Conservation (phyloP, 2,113 vertebrate species). For the Diphyllodes magnificus region DNA sequence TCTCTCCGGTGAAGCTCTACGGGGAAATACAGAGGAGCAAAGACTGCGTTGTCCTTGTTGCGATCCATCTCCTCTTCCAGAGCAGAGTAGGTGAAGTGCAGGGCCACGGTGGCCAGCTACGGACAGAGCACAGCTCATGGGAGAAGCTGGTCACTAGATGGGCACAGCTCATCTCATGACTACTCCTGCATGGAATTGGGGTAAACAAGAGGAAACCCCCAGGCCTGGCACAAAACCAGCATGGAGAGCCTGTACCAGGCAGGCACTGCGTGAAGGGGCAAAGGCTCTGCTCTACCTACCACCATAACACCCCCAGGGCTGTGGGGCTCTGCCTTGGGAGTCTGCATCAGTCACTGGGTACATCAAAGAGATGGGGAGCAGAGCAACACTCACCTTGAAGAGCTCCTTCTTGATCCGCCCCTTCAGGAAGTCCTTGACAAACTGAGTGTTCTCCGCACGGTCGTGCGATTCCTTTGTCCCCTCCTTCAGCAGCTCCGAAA, state of each 20-base stretch:
- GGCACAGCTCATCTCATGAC: background rate
- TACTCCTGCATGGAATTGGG: rapidly evolving
- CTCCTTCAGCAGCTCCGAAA: slow-evolving; percentile 91
- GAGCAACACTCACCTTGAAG: slow-evolving; percentile 82
- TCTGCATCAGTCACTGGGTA: background rate
- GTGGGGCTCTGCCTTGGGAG: background rate
- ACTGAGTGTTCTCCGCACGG: slow-evolving; percentile 89
- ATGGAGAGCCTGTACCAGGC: background rate
- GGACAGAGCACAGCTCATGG: background rate
- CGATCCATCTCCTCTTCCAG: slow-evolving; percentile 94
- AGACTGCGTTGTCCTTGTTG: slow-evolving; percentile 85
- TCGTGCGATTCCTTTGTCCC: slow-evolving; percentile 94
- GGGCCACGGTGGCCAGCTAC: slow-evolving; percentile 85
- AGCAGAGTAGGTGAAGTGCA: slow-evolving; percentile 92
- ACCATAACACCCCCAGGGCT: background rate
- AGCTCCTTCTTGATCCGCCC: slow-evolving; percentile 88
- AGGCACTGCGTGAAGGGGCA: background rate
- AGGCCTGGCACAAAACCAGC: background rate
- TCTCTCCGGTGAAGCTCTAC: slow-evolving; percentile 86
- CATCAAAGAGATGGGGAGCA: background rate
- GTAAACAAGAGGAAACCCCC: background rate
- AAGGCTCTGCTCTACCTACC: background rate
- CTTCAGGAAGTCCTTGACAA: slow-evolving; percentile 94
- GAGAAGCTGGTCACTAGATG: background rate
- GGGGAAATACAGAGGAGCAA: slow-evolving; percentile 93